Percentiles rank a stretch among this genome's conserved stretches.
These are phyloP conservation scores for Zaprionus ghesquierei DNA, from an alignment of 1,140 invertebrate genomes.

Conservation along the genomic window DNA sequence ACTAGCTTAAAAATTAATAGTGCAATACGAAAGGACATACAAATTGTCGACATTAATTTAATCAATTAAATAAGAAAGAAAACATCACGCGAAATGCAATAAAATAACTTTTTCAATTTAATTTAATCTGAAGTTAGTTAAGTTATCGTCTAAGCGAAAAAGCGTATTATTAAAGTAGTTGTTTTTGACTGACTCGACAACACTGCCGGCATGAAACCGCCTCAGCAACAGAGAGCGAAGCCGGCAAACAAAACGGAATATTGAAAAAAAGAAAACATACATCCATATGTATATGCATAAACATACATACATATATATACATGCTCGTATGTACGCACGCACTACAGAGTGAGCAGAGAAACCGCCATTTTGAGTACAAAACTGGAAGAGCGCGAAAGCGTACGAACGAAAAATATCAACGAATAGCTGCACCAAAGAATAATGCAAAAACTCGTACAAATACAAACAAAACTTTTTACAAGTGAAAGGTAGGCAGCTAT, in stretches of 20 bases:
- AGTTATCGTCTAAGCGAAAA: constrained; percentile 2
- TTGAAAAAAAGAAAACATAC: constrained; percentile 53
- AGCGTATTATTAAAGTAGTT: background rate
- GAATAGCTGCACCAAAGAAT: constrained; percentile 63
- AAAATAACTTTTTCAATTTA: background rate
- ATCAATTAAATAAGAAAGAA: background rate
- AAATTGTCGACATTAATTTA: constrained; percentile 4
- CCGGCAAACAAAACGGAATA: constrained; percentile 73
- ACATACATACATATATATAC: no score
- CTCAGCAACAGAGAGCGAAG: constrained; percentile 60
- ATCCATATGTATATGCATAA: constrained; percentile 47
- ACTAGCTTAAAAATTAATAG: constrained; percentile 65
- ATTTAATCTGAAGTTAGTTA: background rate
- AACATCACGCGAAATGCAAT: background rate
- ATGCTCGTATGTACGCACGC: constrained; percentile 20
- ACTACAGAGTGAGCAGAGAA: constrained; percentile 31
- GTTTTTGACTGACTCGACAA: constrained; percentile 37
- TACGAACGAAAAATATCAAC: constrained; percentile 67
- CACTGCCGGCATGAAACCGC: constrained; percentile 44
- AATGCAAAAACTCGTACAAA: constrained; percentile 67
- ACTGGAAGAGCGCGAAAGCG: constrained; percentile 61
- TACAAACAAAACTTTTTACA: constrained; percentile 63
- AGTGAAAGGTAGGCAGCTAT: constrained; percentile 62
- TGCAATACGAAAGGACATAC: constrained; percentile 12
- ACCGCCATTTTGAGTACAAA: constrained; percentile 75